A percentile compares a stretch with the other conserved stretches of the same genome.
Conservation (phyloP, 2,113 vertebrate genomes). For the Pluvialis apricaria region DNA sequence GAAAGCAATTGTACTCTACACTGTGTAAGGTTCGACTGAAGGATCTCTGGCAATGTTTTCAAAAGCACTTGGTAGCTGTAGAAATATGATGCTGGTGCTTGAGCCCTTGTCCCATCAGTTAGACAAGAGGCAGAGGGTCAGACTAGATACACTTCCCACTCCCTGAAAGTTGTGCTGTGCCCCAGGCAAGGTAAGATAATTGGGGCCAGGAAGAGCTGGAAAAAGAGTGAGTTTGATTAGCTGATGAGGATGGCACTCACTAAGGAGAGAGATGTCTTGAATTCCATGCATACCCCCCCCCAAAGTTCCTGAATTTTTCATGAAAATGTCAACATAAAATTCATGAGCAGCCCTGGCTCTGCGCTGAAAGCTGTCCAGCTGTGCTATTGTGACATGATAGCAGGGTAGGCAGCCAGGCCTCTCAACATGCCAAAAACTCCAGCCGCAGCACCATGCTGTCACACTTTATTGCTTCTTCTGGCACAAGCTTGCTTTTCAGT, state of each 20-base stretch:
- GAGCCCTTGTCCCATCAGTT: not conserved
- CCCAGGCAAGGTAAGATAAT: not conserved
- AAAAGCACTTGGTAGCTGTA: not conserved
- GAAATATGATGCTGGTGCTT: not conserved
- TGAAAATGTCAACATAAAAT: not conserved
- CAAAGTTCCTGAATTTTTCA: slow-evolving; percentile 39
- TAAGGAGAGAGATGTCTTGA: not conserved
- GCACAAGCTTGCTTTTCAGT: slow-evolving; percentile 24
- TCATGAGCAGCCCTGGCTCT: not conserved
- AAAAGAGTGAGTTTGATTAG: not conserved
- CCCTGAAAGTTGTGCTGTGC: not conserved
- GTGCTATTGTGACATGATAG: slow-evolving; percentile 17
- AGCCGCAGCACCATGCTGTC: slow-evolving; percentile 18
- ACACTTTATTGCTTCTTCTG: slow-evolving; percentile 10
- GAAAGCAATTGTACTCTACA: not conserved
- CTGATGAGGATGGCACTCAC: not conserved
- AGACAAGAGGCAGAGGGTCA: not conserved
- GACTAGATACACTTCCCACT: not conserved
- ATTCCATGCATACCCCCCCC: not conserved
- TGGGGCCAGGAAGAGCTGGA: not conserved
- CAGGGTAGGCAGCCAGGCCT: not conserved
- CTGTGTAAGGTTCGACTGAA: not conserved
- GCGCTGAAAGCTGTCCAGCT: slow-evolving; percentile 29
- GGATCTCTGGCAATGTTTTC: not conserved
- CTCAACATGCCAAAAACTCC: not conserved